Base-by-base conservation (phyloP, 2,888 invertebrate species). In the Oxytorus armatus region DNA sequence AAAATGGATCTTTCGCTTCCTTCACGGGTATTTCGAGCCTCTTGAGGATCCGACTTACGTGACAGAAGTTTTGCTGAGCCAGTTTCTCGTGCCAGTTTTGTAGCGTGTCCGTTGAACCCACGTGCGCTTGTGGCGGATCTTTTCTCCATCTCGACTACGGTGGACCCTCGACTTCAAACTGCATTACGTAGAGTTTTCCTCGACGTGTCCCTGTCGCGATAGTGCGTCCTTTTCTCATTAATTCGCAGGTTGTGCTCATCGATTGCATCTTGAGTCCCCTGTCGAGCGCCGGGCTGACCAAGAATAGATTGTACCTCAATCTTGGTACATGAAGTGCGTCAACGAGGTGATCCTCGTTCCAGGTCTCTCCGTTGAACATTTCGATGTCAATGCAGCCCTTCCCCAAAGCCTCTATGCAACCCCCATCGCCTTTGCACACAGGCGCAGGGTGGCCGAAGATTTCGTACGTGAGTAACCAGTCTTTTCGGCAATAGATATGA, bases 11-110 rank as follows among this genome's bases (percentile, higher is more conserved):
- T n/a, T n/a, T n/a, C n/a, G n/a, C n/a, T n/a, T n/a, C n/a, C n/a
- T n/a, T n/a, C n/a, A n/a, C n/a, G n/a, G n/a, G n/a, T n/a, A n/a
- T n/a, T n/a, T n/a, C n/a, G n/a, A 65, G 55, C 16, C 44, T 11
- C n/a, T 69, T 77, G n/a, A 85, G 74, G 23, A 84, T 61, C 47
- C 82, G n/a, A n/a, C n/a, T 82, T 0, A 85, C 81, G 42, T 86
- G 79, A 1, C 25, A 29, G 33, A 84, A 63, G 44, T 83, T 84
- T 75, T 87, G 86, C 33, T 87, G 85, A 0, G 73, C 79, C 23
- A 87, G 39, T 10, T 82, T 23, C 33, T 84, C 83, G 77, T 86
- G 85, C 87, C 85, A 87, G 4, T 77, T 16, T 59, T 76, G 21
- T 5, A 85, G 61, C n/a, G 51, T 69, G 49, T 83, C 75, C 3